Evolutionary conservation across 2,888 invertebrate species (phyloP), one percentile per base, ranked within the genome.

Genomic region (Osmoderma eremita): DNA sequence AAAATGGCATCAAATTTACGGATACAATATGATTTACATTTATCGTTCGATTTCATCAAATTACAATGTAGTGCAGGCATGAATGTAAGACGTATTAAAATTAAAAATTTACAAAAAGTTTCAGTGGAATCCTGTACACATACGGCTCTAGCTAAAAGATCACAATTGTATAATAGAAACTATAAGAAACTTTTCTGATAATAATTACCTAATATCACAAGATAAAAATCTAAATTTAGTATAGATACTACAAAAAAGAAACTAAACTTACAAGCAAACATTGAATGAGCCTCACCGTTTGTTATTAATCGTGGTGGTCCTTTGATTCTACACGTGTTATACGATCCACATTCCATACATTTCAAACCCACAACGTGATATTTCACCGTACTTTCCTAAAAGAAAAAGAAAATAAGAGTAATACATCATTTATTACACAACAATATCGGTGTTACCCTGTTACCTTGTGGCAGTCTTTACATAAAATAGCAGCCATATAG

Each of bases 381-480:
- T 76, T 89, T 89, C 6, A 93, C 92, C 30, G 88, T 90, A 15
- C 92, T 91, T 78, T 92, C 86, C 93, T 94, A 82, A 38, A 86
- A 83, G 67, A 72, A 69, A 73, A 70, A 67, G 51, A 39, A 24
- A 20, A 30, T 17, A 65, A 13, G 5, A 54, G 20, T 24, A 45
- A 24, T 15, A 30, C 36, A 15, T 15, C 12, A 12, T 58, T 66
- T 13, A 10, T 36, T 12, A 42, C 10, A 10, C 15, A 18, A 51
- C 36, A 3, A 13, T 17, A 17, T 38, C 53, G 17, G 12, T 24
- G 45, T 54, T 70, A 65, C 65, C 75, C 36, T 24, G 5, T 76
- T 82, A 93, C 94, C 88, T 93, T 90, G 80, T 95, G 95, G 80
- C 96, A 96, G 83, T 96, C 96, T 80, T 93, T 93, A 84, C 96